Evolutionary conservation across 2,797 vertebrate genomes (phyloP).

Genomic region (Botia kubotai): DNA sequence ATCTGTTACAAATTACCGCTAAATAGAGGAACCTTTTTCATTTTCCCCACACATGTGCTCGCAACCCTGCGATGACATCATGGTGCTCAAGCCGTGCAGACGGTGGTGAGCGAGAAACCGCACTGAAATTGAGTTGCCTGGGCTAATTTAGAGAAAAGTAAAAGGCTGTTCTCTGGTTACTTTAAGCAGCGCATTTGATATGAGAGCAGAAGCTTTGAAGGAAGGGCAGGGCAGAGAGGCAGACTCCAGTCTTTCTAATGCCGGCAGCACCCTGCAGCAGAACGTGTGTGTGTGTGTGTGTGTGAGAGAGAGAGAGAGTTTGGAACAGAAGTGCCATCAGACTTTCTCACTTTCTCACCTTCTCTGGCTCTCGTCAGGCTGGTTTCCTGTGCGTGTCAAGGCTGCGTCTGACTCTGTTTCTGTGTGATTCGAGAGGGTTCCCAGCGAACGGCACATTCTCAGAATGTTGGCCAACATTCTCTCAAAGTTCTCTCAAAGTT

Average conservation of each 20-base stretch:
- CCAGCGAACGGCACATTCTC: no score
- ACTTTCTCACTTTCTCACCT: constrained; percentile 60
- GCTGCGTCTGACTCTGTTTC: constrained; percentile 49
- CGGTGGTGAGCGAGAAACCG: constrained; percentile 65
- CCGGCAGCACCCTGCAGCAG: constrained; percentile 54
- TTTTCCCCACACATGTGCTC: constrained; percentile 67
- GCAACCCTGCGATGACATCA: constrained; percentile 68
- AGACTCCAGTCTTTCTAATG: constrained; percentile 50
- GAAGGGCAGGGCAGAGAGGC: constrained; percentile 52
- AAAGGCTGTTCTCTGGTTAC: constrained; percentile 69
- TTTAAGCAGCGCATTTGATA: constrained; percentile 70
- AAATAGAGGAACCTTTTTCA: constrained; percentile 67
- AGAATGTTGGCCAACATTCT: no score
- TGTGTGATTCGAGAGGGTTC: constrained; percentile 41
- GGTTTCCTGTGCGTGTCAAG: constrained; percentile 50
- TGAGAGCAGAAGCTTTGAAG: constrained; percentile 62
- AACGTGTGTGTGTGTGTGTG: constrained; percentile 42
- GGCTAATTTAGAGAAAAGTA: constrained; percentile 70
- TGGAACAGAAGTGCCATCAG: constrained; percentile 50
- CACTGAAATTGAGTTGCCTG: constrained; percentile 71
- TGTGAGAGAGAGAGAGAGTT: neutral
- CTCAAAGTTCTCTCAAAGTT: no score
- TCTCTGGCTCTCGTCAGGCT: constrained; percentile 41
- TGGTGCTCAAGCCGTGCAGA: constrained; percentile 61
- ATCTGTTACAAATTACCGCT: constrained; percentile 73